phyloP scores from a whole-genome alignment of 2,797 vertebrate genomes.

The Picus viridis region DNA sequence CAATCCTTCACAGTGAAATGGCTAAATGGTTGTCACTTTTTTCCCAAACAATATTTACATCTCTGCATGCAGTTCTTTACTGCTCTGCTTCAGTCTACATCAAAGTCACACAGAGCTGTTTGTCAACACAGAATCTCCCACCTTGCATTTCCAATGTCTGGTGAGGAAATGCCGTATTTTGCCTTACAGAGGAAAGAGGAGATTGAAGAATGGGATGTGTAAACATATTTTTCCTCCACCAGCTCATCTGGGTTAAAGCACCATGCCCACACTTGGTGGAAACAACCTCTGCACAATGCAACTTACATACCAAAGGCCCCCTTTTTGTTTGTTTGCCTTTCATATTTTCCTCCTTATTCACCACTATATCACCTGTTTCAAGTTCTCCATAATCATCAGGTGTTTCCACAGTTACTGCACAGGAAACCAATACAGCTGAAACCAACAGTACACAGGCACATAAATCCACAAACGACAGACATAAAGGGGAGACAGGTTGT shows the following conservation, averaged over 20 bases:
- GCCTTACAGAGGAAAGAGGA: neutral
- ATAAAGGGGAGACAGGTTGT: neutral
- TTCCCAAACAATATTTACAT: neutral
- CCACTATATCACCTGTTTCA: neutral
- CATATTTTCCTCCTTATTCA: neutral
- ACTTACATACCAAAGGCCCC: neutral
- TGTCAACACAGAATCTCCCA: neutral
- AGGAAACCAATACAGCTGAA: neutral
- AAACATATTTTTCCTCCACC: neutral
- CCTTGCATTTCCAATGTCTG: neutral
- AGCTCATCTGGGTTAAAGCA: neutral
- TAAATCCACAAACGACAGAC: neutral
- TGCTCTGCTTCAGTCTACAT: neutral
- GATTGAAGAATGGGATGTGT: neutral
- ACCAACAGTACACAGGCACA: neutral
- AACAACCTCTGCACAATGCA: neutral
- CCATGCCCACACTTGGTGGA: neutral
- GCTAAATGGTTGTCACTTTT: neutral
- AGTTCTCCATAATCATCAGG: rapidly evolving
- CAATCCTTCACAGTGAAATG: neutral
- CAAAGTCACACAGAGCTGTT: neutral
- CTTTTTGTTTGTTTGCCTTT: neutral
- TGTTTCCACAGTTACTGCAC: neutral
- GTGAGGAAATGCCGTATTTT: neutral
- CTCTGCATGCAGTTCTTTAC: neutral